Evolutionary conservation across 2,113 vertebrate genomes (phyloP).

Genomic region (Burhinus bistriatus): DNA sequence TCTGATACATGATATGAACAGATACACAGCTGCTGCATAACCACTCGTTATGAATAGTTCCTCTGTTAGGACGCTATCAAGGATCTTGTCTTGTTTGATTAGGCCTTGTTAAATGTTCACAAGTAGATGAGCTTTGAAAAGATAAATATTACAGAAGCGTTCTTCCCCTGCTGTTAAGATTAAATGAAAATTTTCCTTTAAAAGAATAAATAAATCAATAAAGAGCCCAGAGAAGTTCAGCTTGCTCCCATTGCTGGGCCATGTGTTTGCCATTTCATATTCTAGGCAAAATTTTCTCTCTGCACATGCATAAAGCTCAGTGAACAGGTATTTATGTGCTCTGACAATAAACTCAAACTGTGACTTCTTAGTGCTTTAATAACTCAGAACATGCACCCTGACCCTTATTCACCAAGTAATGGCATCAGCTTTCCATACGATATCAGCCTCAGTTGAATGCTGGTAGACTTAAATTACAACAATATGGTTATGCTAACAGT

Average conservation of each 20-base stretch:
- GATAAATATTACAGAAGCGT: background rate
- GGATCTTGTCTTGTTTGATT: slow-evolving; percentile 31
- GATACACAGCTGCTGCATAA: slow-evolving; percentile 4
- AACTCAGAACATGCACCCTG: background rate
- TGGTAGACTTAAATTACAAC: background rate
- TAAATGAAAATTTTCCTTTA: background rate
- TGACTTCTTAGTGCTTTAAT: background rate
- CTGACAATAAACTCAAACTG: background rate
- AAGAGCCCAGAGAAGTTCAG: background rate
- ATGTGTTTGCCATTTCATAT: background rate
- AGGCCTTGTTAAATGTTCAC: background rate
- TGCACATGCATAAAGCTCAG: background rate
- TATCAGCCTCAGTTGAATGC: background rate
- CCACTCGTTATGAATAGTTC: background rate
- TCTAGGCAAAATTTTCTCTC: background rate
- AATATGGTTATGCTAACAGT: background rate
- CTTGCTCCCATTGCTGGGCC: background rate
- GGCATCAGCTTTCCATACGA: background rate
- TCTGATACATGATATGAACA: background rate
- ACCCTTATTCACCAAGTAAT: background rate
- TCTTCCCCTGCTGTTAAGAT: background rate
- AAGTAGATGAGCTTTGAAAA: background rate
- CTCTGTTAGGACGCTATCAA: background rate
- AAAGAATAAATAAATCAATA: background rate
- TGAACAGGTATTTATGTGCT: background rate